These are phyloP conservation scores for Leucophenga montana DNA, from an alignment of 2,888 invertebrate species.

Conservation along the genomic window DNA sequence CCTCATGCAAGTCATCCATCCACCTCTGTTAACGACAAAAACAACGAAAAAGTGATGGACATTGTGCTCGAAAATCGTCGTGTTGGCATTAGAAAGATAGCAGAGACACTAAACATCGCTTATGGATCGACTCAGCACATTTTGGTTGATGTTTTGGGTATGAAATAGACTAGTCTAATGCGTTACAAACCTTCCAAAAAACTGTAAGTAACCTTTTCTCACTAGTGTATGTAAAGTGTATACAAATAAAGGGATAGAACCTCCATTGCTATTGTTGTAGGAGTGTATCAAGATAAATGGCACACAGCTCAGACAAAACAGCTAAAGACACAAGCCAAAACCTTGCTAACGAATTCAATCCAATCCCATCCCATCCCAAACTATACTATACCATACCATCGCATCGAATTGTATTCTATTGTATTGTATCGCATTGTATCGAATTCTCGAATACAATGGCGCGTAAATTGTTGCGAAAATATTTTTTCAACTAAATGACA, in stretches of 20 bases:
- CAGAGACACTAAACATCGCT: too few species aligned
- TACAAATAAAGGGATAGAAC: too few species aligned
- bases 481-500: conserved; percentile 25
- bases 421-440: conserved; percentile 28
- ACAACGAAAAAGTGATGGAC: too few species aligned
- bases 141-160: too few species aligned
- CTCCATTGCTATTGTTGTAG: conserved; percentile 35
- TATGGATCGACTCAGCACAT: too few species aligned
- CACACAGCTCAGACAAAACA: conserved; percentile 43
- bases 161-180: too few species aligned
- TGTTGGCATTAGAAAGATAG: too few species aligned
- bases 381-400: too few species aligned
- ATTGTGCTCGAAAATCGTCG: too few species aligned
- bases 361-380: conserved; percentile 39
- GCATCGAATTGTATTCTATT: not conserved
- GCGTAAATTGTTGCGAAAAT: conserved; percentile 50
- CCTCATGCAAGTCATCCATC: too few species aligned
- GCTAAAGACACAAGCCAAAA: conserved; percentile 35
- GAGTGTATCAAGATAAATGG: conserved; percentile 38
- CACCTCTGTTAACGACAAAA: too few species aligned
- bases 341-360: conserved; percentile 16
- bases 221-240: not conserved
- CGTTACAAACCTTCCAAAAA: too few species aligned
- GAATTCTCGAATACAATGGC: conserved; percentile 10
- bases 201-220: not conserved